Evolutionary conservation across 2,888 invertebrate species (phyloP), one percentile per base, ranked within the genome.

Genomic region (Drosophila colorata): DNA sequence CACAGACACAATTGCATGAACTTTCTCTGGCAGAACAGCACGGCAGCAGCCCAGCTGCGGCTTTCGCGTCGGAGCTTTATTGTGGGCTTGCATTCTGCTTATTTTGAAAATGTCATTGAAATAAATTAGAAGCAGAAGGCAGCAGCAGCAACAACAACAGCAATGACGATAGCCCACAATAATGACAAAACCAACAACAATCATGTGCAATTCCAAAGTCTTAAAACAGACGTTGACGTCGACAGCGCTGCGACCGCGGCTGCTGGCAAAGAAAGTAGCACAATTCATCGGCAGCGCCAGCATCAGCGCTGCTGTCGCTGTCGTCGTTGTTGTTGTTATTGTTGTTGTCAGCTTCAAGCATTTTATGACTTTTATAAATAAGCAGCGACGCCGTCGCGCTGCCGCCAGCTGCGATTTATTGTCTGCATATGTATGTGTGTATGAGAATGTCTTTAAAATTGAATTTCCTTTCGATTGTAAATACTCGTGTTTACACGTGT

Each of bases 191-290:
- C 20, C 74, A 60, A 31, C 72, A 60, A 67, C 52, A 67, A 65
- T 46, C 44, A 61, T 67, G 60, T 61, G 67, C 77, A 64, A 75
- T 66, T 70, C 59, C 18, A 53, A 59, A 51, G 37, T 41, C 55
- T 74, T 58, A 69, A 69, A 58, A 52, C 63, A 64, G 56, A 53
- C 47, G 74, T 63, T 48, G 67, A 75, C 64, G 74, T 63, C 51
- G 67, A 75, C 64, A 55, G 60, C 68, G 76, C 57, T 11, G 46
- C 25, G 31, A n/a, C 44, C 20, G 58, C 66, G 56, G 66, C 65
- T 69, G 76, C 60, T 67, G 40, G 49, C 56, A 78, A 88, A 88
- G 89, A 85, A 88, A 85, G 88, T 85, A 76, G 85, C 87, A 85
- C 88, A 88, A 79, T 86, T 87, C 77, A 72, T 85, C 56, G 71